Percentiles rank a stretch among this genome's conserved stretches.
These are phyloP conservation scores for Trichoplusia ni DNA, from an alignment of 1,140 invertebrate species.

Conservation along the genomic window DNA sequence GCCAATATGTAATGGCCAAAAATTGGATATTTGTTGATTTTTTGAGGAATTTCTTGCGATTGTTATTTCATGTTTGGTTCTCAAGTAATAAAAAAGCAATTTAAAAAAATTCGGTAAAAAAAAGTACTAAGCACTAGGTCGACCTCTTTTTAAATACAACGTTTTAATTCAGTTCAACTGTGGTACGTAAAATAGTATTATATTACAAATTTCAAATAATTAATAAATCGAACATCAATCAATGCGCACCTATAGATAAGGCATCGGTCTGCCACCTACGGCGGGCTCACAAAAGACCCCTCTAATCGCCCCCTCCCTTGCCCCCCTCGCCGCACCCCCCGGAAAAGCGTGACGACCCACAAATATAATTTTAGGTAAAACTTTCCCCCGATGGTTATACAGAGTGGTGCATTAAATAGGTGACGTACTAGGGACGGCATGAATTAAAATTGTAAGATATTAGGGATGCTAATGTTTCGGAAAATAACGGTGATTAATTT, in stretches of 20 bases:
- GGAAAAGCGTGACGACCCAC: conserved; percentile 79
- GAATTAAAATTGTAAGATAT: conserved; percentile 33
- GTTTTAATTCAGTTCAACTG: neutral
- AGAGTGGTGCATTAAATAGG: conserved; percentile 67
- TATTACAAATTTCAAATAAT: neutral
- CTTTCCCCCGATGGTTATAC: conserved; percentile 68
- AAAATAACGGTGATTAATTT: conserved; percentile 13
- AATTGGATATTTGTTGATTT: too few species aligned
- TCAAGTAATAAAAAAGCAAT: too few species aligned
- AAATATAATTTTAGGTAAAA: conserved; percentile 81
- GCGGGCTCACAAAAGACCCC: conserved; percentile 66
- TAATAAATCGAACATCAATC: conserved; percentile 33
- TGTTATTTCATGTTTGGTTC: too few species aligned
- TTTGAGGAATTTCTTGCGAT: too few species aligned
- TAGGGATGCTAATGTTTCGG: conserved; percentile 23
- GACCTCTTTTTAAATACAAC: too few species aligned
- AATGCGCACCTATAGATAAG: conserved; percentile 60
- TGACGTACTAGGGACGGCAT: conserved; percentile 32
- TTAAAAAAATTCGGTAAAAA: too few species aligned
- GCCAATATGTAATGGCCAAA: too few species aligned
- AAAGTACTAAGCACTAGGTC: too few species aligned
- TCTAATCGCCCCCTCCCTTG: conserved; percentile 62
- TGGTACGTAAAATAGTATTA: neutral
- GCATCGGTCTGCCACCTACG: conserved; percentile 50
- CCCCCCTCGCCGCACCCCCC: conserved; percentile 42